Evolutionary conservation across 2,113 vertebrate genomes (phyloP).

Genomic region (Paracanthobrama guichenoti): DNA sequence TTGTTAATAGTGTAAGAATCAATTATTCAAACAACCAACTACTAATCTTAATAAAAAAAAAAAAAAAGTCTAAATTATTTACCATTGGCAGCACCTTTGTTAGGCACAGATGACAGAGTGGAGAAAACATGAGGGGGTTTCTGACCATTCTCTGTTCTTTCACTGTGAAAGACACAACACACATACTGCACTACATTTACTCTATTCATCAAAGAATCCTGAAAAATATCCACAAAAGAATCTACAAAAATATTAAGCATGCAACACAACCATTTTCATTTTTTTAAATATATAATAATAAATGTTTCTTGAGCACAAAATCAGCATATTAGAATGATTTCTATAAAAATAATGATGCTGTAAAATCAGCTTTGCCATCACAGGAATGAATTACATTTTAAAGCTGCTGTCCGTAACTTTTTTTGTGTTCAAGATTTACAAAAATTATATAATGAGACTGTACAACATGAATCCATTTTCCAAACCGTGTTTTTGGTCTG

Average conservation of each 20-base stretch:
- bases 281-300: no score
- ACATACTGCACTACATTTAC: neutral
- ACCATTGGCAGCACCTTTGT: conserved; percentile 23
- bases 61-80: neutral
- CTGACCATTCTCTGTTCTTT: neutral
- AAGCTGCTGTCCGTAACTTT: no score
- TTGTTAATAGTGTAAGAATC: neutral
- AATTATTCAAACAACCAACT: neutral
- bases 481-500: no score
- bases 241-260: neutral
- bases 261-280: no score
- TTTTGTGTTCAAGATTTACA: no score
- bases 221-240: neutral
- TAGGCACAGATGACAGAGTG: conserved; percentile 15
- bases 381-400: neutral
- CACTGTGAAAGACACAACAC: conserved; percentile 48
- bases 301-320: neutral
- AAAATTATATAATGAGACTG: no score
- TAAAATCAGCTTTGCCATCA: neutral
- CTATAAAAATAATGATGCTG: neutral
- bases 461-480: no score
- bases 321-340: neutral
- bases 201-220: neutral
- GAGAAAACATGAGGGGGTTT: neutral
- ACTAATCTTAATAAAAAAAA: neutral